Base-by-base conservation (phyloP, 1,140 invertebrate genomes). In the Drosophila nigromelanica region DNA sequence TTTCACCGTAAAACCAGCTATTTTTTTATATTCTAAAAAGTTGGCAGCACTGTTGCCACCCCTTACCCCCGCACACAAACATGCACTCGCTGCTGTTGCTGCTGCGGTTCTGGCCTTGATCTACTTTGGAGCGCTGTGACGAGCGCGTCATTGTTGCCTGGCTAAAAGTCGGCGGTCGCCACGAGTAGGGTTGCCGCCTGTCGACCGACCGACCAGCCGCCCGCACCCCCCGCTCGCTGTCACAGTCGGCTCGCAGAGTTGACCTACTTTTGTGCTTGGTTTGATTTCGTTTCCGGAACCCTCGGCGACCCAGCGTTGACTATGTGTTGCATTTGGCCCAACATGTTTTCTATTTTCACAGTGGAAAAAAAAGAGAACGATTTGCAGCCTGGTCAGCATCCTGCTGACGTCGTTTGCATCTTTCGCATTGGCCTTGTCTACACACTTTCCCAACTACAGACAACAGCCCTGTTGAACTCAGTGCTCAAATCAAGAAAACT, bases 321-420 rank as follows among this genome's bases (percentile, higher is more conserved):
- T 74, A 69, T 74, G 71, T 82, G 80, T 76, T 81, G 78, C 78
- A 80, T 80, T 80, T 80, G 40, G 24, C 55, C 35, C 43, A 83
- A 64, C 72, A 67, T 72, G 62, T 69, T 85, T 80, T 83, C 80
- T 83, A 77, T 80, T 79, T 83, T 73, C 35, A 30, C 21, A 59
- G 63, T 50, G 43, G 74, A 24, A 37, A 54, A 24, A 39, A 40
- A 18, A 11, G 0, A 52, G 18, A 27, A 56, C 10, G 45, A 69
- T 52, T 45, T 47, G 30, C 42, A 58, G 45, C 54, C 62, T 67
- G 69, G 62, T 59, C 69, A 72, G 52, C 62, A 73, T 82, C 67
- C 78, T 87, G 79, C 76, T 87, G 82, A 87, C 82, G 82, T 87
- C 83, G 73, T 87, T 89, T 73, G 56, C 81, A 56, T 79, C 78